Evolutionary conservation across 2,797 vertebrate species (phyloP).

Genomic region (Cuculus canorus): DNA sequence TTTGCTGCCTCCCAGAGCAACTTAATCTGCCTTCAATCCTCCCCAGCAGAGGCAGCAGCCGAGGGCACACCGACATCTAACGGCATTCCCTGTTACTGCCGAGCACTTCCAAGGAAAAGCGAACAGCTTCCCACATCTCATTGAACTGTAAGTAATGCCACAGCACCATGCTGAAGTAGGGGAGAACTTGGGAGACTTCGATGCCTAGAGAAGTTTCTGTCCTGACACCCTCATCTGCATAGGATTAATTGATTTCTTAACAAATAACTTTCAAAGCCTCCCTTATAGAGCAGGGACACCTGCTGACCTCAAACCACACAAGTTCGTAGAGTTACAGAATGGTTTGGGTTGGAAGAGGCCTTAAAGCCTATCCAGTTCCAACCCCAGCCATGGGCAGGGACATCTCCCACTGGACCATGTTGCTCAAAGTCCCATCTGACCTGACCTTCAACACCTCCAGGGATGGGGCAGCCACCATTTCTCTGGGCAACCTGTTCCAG

Average conservation of each 20-base stretch:
- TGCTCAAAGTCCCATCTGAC: too few species aligned
- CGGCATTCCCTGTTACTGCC: neutral
- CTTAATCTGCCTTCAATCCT: neutral
- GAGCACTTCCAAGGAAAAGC: neutral
- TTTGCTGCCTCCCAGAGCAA: neutral
- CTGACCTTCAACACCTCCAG: too few species aligned
- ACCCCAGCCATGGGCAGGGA: too few species aligned
- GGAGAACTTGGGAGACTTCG: rapidly evolving
- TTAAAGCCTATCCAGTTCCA: too few species aligned
- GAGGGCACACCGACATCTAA: slow-evolving; percentile 44
- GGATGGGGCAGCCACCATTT: too few species aligned
- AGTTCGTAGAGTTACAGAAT: too few species aligned
- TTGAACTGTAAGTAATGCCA: neutral
- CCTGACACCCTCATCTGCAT: neutral
- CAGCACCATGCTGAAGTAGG: neutral
- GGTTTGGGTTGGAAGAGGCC: too few species aligned
- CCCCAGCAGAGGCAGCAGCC: neutral
- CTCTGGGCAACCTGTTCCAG: too few species aligned
- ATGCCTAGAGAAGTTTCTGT: neutral
- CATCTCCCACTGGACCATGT: too few species aligned
- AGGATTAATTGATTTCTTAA: too few species aligned
- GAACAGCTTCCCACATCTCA: neutral
- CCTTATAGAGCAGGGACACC: neutral
- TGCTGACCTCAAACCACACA: neutral
- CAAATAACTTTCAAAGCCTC: too few species aligned